Percentiles rank a stretch among this genome's conserved stretches.
Conservation (phyloP, 2,888 invertebrate genomes). For the Aphelenchoides bicaudatus region DNA sequence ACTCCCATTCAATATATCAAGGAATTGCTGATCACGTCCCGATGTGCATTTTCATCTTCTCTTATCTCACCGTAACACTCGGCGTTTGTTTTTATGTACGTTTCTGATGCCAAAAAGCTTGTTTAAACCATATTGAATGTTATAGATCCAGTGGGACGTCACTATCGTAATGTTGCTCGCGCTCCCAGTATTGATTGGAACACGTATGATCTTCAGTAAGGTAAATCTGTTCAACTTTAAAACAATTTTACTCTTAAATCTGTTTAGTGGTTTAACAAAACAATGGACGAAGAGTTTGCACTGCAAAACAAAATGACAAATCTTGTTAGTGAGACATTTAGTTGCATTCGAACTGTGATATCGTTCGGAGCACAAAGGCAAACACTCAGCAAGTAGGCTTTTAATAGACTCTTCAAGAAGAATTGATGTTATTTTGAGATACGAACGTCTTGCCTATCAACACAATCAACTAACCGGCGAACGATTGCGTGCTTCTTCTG, state of each 20-base stretch:
- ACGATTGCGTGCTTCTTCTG: conserved; percentile 54
- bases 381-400: conserved; percentile 50
- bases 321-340: conserved; percentile 56
- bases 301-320: conserved; percentile 56
- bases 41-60: conserved; percentile 52
- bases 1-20: conserved; percentile 56
- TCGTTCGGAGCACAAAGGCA: conserved; percentile 58
- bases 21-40: conserved; percentile 58
- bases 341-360: conserved; percentile 55
- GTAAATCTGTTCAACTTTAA: conserved; percentile 27
- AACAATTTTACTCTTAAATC: conserved; percentile 3
- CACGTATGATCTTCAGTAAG: conserved; percentile 54
- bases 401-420: not conserved
- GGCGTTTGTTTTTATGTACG: conserved; percentile 31
- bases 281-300: conserved; percentile 50
- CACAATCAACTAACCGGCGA: conserved; percentile 49
- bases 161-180: conserved; percentile 54
- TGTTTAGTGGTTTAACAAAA: conserved; percentile 58
- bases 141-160: conserved; percentile 58
- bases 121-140: too few relatives aligned
- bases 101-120: not conserved
- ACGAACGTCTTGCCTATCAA: conserved; percentile 46
- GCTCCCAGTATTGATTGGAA: conserved; percentile 41
- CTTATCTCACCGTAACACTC: conserved; percentile 40
- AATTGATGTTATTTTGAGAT: conserved; percentile 35